Evolutionary conservation across 2,113 vertebrate species (phyloP), one percentile per base, ranked within the genome.

Genomic region (Cynocephalus volans): DNA sequence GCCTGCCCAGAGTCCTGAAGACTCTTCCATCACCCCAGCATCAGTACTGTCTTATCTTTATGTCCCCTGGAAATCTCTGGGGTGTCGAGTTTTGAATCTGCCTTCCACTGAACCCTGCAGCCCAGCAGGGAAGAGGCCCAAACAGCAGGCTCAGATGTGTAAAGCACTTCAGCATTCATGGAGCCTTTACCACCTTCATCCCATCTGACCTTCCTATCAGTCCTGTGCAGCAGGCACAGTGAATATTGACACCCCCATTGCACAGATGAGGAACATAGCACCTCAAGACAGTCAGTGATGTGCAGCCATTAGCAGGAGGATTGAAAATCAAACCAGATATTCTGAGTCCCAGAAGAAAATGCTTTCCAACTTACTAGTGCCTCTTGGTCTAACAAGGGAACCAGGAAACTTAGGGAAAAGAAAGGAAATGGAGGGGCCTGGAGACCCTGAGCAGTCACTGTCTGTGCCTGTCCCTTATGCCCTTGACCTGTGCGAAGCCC

Each of bases 21-120:
- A 58, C 8, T 93, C 70, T 88, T 97, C 76, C 76, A 90, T 98
- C 94, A 94, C 28, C 48, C n/a, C 10, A 69, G 67, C 67, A 19
- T 80, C 19, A 76, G 50, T 14, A 18, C 21, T 14, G 2, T 58
- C 79, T 88, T 81, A 73, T 96, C 97, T 88, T 41, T 4, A 1
- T 0, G 12, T 65, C 28, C 82, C 18, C 65, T 88, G 54, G 21
- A 69, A 48, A 56, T 58, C 65, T 48, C 82, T 21, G 26, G 64
- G 13, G 8, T 84, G 33, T 76, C 84, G 11, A n/a, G 19, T 41
- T 91, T 93, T 48, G 33, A 97, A 62, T 75, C 82, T 70, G 62
- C 36, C 41, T 12, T 60, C 36, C 24, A 26, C 5, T 48, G n/a
- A 93, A 50, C 67, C 64, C 48, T 67, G 21, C 45, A 67, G 48